Conservation (phyloP, 2,888 invertebrate genomes). For the Schizotus pectinicornis region DNA sequence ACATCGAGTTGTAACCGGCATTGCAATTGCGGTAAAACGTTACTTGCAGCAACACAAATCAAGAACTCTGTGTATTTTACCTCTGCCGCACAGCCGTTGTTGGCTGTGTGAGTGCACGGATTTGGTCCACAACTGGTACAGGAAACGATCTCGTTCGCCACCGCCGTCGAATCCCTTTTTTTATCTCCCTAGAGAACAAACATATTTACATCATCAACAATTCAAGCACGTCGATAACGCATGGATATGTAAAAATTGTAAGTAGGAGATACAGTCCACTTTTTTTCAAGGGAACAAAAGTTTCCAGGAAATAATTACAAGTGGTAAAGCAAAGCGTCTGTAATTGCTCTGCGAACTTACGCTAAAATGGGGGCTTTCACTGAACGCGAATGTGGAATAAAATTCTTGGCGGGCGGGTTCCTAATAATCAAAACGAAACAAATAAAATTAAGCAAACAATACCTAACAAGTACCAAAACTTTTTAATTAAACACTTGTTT, state of each 20-base stretch:
- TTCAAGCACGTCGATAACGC: neutral
- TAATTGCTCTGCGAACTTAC: slow-evolving; percentile 42
- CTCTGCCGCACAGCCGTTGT: slow-evolving; percentile 88
- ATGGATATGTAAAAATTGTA: slow-evolving; percentile 4
- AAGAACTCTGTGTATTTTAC: slow-evolving; percentile 59
- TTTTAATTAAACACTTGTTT: slow-evolving; percentile 3
- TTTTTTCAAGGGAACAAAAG: neutral
- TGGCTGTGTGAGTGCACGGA: slow-evolving; percentile 84
- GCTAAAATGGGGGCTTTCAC: slow-evolving; percentile 49
- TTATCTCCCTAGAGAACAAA: slow-evolving; percentile 74
- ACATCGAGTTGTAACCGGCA: no score
- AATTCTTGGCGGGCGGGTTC: slow-evolving; percentile 55
- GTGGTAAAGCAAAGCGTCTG: neutral
- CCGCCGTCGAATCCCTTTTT: slow-evolving; percentile 80
- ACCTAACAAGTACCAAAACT: slow-evolving; percentile 10
- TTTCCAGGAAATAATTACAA: neutral
- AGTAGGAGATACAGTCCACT: neutral
- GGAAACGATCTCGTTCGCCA: slow-evolving; percentile 79
- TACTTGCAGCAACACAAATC: neutral
- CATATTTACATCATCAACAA: slow-evolving; percentile 10
- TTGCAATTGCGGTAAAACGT: no score
- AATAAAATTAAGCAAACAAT: slow-evolving; percentile 27
- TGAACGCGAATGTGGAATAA: slow-evolving; percentile 54
- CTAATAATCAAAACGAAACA: slow-evolving; percentile 44
- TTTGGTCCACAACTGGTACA: slow-evolving; percentile 84